Conservation (phyloP, 2,797 vertebrate species). For the Trachurus trachurus region DNA sequence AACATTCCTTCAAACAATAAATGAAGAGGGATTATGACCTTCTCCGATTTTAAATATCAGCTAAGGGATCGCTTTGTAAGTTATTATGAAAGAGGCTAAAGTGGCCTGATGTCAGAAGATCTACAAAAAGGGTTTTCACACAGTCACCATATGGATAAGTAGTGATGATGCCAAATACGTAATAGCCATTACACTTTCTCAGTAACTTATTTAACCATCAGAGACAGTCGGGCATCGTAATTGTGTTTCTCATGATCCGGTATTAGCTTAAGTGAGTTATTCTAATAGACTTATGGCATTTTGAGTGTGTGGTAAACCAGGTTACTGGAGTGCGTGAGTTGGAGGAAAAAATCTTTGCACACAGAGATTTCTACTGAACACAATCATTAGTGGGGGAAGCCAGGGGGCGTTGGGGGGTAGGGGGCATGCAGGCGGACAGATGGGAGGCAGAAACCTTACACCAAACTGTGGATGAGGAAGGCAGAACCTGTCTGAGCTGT, state of each 20-base stretch:
- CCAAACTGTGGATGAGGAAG: slow-evolving; percentile 40
- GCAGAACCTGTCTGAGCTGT: slow-evolving; percentile 18
- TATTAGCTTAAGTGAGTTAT: slow-evolving; percentile 42
- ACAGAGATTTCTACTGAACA: slow-evolving; percentile 43
- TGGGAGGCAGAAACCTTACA: slow-evolving; percentile 70
- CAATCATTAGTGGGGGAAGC: slow-evolving; percentile 9
- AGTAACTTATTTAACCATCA: slow-evolving; percentile 31
- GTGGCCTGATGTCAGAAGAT: slow-evolving; percentile 11
- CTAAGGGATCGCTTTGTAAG: not conserved
- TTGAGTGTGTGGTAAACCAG: slow-evolving; percentile 28
- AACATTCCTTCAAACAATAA: not conserved
- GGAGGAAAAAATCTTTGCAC: slow-evolving; percentile 9
- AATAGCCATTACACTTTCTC: not conserved
- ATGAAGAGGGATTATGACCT: not conserved
- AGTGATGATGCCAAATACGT: slow-evolving; percentile 4
- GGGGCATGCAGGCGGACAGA: slow-evolving; percentile 53
- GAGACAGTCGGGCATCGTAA: slow-evolving; percentile 20
- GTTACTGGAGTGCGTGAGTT: slow-evolving; percentile 7
- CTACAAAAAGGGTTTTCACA: slow-evolving; percentile 5
- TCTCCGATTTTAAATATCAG: not conserved
- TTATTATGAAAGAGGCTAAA: slow-evolving; percentile 1
- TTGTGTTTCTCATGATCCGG: slow-evolving; percentile 37
- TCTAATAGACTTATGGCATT: slow-evolving; percentile 45
- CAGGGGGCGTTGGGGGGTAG: not conserved
- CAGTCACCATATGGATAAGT: not conserved